phyloP scores from a whole-genome alignment of 2,797 vertebrate species.

The Tokudaia muenninki region DNA sequence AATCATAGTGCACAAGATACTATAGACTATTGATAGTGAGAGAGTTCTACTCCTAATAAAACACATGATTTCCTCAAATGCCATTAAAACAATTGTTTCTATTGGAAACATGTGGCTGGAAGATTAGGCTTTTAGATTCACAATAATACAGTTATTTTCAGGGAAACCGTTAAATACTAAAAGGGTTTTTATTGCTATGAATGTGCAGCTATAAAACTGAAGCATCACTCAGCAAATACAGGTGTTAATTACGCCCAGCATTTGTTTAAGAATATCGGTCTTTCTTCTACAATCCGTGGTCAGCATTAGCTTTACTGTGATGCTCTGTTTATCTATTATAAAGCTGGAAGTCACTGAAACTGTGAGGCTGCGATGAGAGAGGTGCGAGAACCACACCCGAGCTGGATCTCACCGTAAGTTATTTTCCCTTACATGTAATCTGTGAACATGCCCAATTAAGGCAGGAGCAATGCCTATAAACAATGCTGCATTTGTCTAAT shows the following conservation, averaged over 20 bases:
- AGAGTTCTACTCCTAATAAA: conserved; percentile 48
- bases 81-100: conserved; percentile 61
- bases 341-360: conserved; percentile 9
- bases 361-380: neutral
- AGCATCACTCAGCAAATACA: conserved; percentile 53
- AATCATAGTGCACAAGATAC: neutral
- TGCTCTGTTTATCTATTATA: neutral
- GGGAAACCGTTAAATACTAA: conserved; percentile 60
- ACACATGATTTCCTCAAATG: neutral
- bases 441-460: neutral
- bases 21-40: neutral
- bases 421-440: neutral
- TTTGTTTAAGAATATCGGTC: conserved; percentile 15
- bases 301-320: conserved; percentile 5
- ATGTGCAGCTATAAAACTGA: conserved; percentile 58
- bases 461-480: neutral
- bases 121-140: conserved; percentile 58
- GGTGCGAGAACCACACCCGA: neutral
- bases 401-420: neutral
- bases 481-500: neutral
- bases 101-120: neutral
- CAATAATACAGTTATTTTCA: conserved; percentile 60
- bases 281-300: conserved; percentile 49
- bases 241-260: conserved; percentile 50
- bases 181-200: conserved; percentile 56